A percentile compares a stretch with the other conserved stretches of the same genome.
phyloP scores from a whole-genome alignment of 2,113 vertebrate species.

The Dromas ardeola region DNA sequence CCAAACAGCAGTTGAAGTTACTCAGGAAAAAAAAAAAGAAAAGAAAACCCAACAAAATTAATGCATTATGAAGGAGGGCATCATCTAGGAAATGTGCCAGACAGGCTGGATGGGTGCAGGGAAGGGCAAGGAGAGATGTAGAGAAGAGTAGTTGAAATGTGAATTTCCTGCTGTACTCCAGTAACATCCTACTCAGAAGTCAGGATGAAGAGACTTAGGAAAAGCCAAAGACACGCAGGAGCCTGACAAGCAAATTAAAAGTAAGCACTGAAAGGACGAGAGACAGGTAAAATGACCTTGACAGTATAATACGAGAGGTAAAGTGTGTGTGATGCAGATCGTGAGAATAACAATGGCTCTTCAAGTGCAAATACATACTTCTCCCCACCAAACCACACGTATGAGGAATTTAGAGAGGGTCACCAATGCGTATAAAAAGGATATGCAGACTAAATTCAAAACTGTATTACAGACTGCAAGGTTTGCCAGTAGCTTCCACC shows the following conservation, averaged over 20 bases:
- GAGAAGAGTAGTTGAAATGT: background rate
- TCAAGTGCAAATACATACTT: background rate
- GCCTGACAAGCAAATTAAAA: background rate
- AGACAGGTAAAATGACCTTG: background rate
- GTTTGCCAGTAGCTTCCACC: background rate
- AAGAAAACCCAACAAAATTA: background rate
- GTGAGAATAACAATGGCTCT: background rate
- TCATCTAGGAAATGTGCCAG: background rate
- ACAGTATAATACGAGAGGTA: background rate
- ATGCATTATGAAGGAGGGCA: background rate
- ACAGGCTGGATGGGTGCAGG: background rate
- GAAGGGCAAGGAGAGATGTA: background rate
- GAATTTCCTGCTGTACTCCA: background rate
- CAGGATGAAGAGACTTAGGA: background rate
- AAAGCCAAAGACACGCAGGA: background rate
- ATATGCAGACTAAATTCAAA: background rate
- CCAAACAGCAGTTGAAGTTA: background rate
- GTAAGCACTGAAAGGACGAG: background rate
- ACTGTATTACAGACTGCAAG: background rate
- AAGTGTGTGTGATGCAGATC: background rate
- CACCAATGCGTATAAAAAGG: background rate
- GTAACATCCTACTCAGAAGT: background rate
- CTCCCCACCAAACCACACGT: background rate
- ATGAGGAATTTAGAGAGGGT: background rate
- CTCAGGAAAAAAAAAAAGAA: rapidly evolving